These are phyloP conservation scores for Protobothrops mucrosquamatus DNA, from an alignment of 2,113 vertebrate genomes.

Conservation along the genomic window DNA sequence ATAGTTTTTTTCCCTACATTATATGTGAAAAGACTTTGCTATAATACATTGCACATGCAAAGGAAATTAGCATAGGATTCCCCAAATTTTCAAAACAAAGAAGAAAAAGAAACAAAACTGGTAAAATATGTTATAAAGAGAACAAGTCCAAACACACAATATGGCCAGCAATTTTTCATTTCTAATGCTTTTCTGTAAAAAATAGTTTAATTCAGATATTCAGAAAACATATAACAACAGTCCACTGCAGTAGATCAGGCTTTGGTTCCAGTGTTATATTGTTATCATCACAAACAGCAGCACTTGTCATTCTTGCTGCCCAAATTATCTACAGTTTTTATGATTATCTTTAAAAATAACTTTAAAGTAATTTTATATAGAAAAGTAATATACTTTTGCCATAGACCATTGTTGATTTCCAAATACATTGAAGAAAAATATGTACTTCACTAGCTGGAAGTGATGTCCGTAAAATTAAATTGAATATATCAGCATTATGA, in stretches of 20 bases:
- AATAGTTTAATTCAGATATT: background rate
- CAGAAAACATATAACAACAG: background rate
- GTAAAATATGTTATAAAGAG: background rate
- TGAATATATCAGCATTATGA: constrained; percentile 30
- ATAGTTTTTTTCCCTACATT: background rate
- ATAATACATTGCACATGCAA: background rate
- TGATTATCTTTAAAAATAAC: background rate
- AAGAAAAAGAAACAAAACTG: background rate
- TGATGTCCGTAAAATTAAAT: constrained; percentile 42
- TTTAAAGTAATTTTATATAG: background rate
- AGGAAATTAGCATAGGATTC: background rate
- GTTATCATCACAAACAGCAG: background rate
- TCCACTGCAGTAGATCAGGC: background rate
- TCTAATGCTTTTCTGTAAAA: background rate
- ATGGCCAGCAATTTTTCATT: background rate
- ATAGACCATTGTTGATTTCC: constrained; percentile 18
- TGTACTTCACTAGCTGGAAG: background rate
- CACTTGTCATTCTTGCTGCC: background rate
- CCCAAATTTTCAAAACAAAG: background rate
- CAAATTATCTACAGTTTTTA: background rate
- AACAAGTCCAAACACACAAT: background rate
- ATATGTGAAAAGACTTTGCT: background rate
- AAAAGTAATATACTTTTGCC: background rate
- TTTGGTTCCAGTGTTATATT: background rate
- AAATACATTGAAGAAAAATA: constrained; percentile 21